These are phyloP conservation scores for Mola mola DNA, from an alignment of 2,113 vertebrate species.

Conservation along the genomic window DNA sequence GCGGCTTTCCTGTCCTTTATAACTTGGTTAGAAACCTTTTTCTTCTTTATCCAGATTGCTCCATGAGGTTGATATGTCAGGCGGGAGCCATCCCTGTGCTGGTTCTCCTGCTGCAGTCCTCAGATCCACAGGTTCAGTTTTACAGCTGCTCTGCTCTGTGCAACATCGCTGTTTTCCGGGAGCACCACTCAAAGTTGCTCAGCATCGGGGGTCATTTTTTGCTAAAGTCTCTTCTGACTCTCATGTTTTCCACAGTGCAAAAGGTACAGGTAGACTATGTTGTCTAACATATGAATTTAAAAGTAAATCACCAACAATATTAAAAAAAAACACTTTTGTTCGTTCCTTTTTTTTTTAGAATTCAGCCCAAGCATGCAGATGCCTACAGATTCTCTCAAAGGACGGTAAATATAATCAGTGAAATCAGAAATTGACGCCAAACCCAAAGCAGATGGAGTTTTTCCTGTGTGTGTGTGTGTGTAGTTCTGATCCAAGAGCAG, in stretches of 20 bases:
- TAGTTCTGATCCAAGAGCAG: constrained; percentile 76
- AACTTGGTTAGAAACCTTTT: neutral
- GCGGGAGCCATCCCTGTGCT: constrained; percentile 83
- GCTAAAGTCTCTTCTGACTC: constrained; percentile 78
- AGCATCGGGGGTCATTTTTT: constrained; percentile 72
- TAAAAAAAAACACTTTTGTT: no score
- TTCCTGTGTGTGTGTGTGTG: neutral
- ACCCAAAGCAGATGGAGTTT: neutral
- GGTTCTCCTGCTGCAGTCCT: constrained; percentile 81
- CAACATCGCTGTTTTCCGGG: constrained; percentile 75
- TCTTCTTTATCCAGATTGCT: constrained; percentile 70
- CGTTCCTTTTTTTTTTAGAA: constrained; percentile 72
- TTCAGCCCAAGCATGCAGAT: constrained; percentile 84
- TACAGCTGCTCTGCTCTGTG: constrained; percentile 85
- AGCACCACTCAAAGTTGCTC: constrained; percentile 78
- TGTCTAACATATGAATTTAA: neutral
- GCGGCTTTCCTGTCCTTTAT: neutral
- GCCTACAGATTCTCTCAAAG: constrained; percentile 80
- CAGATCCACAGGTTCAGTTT: constrained; percentile 84
- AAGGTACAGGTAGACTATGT: constrained; percentile 72
- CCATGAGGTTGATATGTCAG: constrained; percentile 76
- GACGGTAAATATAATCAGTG: constrained; percentile 76
- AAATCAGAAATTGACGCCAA: neutral
- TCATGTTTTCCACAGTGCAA: constrained; percentile 81
- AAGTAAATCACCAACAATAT: no score